Evolutionary conservation across 2,113 vertebrate species (phyloP).

Genomic region (Leptodactylus fuscus): DNA sequence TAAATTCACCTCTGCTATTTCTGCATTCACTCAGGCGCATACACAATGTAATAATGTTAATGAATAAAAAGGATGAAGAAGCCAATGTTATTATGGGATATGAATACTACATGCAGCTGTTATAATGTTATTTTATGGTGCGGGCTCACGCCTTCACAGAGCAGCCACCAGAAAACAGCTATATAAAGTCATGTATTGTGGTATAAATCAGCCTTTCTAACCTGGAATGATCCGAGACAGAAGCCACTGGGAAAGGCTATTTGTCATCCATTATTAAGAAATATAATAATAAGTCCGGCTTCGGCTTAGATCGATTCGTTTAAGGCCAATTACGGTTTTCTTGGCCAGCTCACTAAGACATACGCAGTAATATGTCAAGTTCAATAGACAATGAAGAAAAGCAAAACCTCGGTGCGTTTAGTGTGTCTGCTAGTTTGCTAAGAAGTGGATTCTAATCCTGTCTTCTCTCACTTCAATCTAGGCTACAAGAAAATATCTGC

Average conservation of each 20-base stretch:
- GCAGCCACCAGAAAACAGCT: background rate
- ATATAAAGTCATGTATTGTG: no score
- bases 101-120: background rate
- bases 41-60: no score
- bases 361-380: background rate
- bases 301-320: slow-evolving; percentile 10
- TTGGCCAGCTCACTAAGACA: background rate
- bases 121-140: background rate
- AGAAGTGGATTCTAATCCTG: background rate
- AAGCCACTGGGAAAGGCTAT: background rate
- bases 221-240: background rate
- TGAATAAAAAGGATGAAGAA: no score
- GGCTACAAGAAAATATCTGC: background rate
- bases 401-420: background rate
- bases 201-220: background rate
- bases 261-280: background rate
- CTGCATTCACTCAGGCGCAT: no score
- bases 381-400: slow-evolving; percentile 1
- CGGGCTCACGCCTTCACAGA: background rate
- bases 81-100: no score
- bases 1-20: no score
- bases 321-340: slow-evolving; percentile 19
- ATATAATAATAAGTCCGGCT: slow-evolving; percentile 1
- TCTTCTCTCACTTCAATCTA: background rate
- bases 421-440: background rate